These are phyloP conservation scores for Stramonita haemastoma DNA, from an alignment of 2,888 invertebrate genomes.

Conservation along the genomic window DNA sequence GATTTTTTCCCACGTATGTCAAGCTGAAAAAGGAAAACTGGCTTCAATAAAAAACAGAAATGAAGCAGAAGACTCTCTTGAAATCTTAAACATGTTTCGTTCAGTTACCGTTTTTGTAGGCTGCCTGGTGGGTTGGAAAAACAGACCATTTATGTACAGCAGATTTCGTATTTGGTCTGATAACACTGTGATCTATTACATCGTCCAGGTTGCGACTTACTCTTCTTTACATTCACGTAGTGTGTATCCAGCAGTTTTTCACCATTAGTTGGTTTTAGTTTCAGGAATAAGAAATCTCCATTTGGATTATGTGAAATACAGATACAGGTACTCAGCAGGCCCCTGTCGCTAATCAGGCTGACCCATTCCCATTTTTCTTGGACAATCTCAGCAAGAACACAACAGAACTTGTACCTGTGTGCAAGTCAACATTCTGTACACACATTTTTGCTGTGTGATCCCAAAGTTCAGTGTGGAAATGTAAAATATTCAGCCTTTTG, in stretches of 20 bases:
- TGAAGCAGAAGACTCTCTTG: neutral
- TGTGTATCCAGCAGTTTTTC: too few relatives aligned
- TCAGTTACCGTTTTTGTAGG: neutral
- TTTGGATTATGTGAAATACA: neutral
- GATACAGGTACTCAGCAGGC: neutral
- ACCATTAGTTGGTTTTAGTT: neutral
- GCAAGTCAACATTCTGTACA: neutral
- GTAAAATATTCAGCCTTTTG: neutral
- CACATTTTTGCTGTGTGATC: neutral
- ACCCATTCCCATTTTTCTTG: neutral
- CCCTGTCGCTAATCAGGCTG: neutral
- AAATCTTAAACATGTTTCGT: neutral
- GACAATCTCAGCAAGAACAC: neutral
- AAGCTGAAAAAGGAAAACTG: neutral
- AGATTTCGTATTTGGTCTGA: neutral
- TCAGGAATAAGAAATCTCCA: neutral
- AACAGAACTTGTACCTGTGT: too few relatives aligned
- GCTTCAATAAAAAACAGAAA: neutral
- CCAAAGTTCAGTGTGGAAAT: neutral
- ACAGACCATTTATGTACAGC: neutral
- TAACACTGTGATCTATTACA: neutral
- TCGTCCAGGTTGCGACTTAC: neutral
- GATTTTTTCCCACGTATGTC: neutral
- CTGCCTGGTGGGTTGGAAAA: neutral
- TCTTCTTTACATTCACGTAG: too few relatives aligned